Conservation (phyloP, 2,113 vertebrate species). For the Myotis brandtii region DNA sequence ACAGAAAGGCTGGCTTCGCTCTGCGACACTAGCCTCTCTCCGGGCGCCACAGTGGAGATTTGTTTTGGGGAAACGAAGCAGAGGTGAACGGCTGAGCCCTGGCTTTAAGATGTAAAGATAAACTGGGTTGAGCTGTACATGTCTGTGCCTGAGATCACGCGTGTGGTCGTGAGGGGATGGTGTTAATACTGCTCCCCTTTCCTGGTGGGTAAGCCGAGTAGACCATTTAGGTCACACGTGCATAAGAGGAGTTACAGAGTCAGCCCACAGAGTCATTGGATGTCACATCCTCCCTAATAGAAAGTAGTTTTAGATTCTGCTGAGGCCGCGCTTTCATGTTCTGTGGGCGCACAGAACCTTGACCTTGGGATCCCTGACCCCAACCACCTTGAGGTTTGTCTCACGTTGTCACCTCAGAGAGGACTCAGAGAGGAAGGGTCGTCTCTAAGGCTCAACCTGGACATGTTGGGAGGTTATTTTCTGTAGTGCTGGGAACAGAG, state of each 20-base stretch:
- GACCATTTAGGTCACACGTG: neutral
- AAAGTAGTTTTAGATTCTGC: neutral
- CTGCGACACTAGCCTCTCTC: neutral
- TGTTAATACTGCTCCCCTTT: neutral
- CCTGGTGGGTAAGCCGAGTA: neutral
- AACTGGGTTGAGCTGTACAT: fast-evolving
- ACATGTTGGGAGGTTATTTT: neutral
- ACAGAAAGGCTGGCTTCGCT: neutral
- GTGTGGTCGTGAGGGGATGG: no score
- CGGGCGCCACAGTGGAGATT: neutral
- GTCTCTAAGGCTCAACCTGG: neutral
- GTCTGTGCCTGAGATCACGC: neutral
- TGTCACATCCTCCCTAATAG: neutral
- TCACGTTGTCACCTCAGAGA: neutral
- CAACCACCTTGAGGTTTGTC: neutral
- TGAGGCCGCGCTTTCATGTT: neutral
- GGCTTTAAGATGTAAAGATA: neutral
- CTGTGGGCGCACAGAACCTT: neutral
- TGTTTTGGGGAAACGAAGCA: neutral
- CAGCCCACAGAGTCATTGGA: neutral
- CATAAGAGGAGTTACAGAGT: neutral
- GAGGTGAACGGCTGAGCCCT: neutral
- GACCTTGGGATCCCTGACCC: neutral
- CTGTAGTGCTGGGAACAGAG: neutral
- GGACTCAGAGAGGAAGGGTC: neutral